Conservation (phyloP, 1,140 invertebrate species). For the Drosophila pseudoobscura region DNA sequence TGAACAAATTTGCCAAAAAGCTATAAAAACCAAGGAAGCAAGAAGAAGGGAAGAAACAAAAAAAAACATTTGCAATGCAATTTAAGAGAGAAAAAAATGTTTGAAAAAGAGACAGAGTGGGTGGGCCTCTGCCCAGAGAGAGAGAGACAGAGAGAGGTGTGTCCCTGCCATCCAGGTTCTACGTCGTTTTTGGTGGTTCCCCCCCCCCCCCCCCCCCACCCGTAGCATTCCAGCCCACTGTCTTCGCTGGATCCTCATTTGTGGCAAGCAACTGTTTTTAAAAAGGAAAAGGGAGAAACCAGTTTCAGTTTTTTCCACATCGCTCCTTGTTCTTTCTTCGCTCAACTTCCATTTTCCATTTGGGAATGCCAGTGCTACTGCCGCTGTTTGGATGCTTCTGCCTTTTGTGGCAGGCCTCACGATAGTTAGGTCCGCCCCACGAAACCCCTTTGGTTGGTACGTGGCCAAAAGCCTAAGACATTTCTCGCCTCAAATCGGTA, state of each 20-base stretch:
- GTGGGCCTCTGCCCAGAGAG: neutral
- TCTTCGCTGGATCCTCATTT: constrained; percentile 1
- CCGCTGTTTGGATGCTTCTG: constrained; percentile 7
- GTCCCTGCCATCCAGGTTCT: constrained; percentile 10
- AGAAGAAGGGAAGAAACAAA: neutral
- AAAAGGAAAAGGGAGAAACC: constrained; percentile 81
- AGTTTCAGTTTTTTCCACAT: constrained; percentile 58
- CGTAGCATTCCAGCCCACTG: neutral
- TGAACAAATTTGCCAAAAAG: constrained; percentile 15
- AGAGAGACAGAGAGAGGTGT: constrained; percentile 4
- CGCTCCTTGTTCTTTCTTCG: constrained; percentile 1
- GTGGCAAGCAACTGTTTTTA: constrained; percentile 72
- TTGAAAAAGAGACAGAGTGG: neutral
- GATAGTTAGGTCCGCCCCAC: no score
- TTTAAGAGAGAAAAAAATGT: no score
- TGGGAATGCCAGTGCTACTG: constrained; percentile 31
- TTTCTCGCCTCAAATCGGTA: no score
- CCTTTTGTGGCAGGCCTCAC: neutral
- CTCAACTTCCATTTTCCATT: constrained; percentile 70
- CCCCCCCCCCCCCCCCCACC: neutral
- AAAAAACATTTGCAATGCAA: constrained; percentile 1
- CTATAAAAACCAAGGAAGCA: constrained; percentile 10
- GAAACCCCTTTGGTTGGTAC: no score
- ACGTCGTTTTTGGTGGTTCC: constrained; percentile 10
- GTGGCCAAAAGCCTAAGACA: no score